Evolutionary conservation across 2,888 invertebrate genomes (phyloP).

Genomic region (Podabrus alpinus): DNA sequence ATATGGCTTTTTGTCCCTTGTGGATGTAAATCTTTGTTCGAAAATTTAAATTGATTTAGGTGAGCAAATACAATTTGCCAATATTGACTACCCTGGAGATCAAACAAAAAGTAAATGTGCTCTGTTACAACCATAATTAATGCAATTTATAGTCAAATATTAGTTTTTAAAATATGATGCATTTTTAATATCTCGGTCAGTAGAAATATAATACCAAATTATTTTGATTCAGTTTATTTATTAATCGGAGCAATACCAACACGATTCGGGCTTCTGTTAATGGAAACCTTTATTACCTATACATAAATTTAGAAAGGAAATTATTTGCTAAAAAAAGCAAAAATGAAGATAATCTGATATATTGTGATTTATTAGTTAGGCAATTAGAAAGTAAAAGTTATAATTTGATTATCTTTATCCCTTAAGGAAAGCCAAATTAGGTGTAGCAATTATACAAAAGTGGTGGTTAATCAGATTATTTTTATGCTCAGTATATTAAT

Average conservation of each 20-base stretch:
- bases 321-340: not conserved
- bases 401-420: not conserved
- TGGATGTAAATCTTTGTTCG: not conserved
- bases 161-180: not conserved
- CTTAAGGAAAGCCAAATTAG: not conserved
- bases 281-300: not conserved
- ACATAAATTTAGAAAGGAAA: not conserved
- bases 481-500: too few species aligned
- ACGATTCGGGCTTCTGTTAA: not conserved
- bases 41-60: not conserved
- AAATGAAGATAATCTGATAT: not conserved
- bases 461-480: not conserved
- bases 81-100: not conserved
- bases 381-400: not conserved
- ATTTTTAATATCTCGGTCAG: not conserved
- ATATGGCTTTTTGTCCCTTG: not conserved
- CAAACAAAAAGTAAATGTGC: not conserved
- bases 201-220: not conserved
- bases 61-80: not conserved
- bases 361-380: not conserved
- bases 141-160: not conserved
- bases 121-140: not conserved
- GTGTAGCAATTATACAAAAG: not conserved
- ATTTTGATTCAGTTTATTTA: not conserved
- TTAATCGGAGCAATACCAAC: not conserved